phyloP scores from a whole-genome alignment of 2,113 vertebrate genomes.

The Aplodontia rufa region DNA sequence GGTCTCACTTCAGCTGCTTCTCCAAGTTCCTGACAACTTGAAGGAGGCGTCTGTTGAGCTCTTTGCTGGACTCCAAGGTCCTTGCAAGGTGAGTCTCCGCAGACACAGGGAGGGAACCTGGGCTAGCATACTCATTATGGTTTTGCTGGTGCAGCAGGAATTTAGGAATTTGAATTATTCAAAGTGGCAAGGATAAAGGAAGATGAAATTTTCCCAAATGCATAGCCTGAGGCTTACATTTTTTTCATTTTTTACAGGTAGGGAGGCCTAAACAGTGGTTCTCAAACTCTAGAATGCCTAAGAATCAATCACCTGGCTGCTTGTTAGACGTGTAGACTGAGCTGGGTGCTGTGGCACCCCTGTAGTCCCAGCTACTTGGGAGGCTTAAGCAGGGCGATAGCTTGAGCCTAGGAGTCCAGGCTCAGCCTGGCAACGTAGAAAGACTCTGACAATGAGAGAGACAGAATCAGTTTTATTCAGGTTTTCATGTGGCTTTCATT shows the following conservation, averaged over 20 bases:
- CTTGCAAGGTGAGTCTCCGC: background rate
- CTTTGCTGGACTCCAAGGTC: background rate
- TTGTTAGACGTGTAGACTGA: background rate
- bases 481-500: too few species aligned
- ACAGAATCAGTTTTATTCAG: too few species aligned
- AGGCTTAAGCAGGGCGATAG: too few species aligned
- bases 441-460: too few species aligned
- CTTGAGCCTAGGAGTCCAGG: too few species aligned
- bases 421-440: too few species aligned
- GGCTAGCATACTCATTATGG: background rate
- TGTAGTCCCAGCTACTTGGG: background rate
- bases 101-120: background rate
- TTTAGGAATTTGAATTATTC: conserved; percentile 43
- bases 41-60: background rate
- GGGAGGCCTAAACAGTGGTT: background rate
- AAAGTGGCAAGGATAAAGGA: conserved; percentile 18
- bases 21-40: background rate
- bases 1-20: background rate
- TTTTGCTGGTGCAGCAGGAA: background rate
- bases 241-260: background rate
- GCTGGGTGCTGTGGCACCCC: background rate
- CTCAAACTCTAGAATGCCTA: background rate
- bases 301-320: background rate
- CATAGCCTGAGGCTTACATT: background rate
- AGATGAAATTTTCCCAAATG: conserved; percentile 48